These are phyloP conservation scores for Hycleus cichorii DNA, from an alignment of 1,140 invertebrate species.

Conservation along the genomic window DNA sequence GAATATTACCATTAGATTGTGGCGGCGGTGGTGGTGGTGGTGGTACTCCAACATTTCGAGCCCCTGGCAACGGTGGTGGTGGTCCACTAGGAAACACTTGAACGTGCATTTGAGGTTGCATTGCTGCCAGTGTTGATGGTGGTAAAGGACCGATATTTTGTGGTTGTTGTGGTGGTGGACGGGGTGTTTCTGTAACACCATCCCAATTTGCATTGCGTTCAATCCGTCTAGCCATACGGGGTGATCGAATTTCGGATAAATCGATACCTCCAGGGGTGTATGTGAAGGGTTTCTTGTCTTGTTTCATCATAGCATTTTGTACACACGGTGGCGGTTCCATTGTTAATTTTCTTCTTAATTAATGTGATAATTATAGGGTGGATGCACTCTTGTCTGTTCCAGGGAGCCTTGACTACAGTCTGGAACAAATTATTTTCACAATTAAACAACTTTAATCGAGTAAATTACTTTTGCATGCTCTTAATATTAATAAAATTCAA, in stretches of 20 bases:
- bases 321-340: constrained; percentile 78
- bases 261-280: constrained; percentile 89
- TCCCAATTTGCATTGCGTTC: constrained; percentile 59
- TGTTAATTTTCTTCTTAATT: not conserved
- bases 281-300: constrained; percentile 92
- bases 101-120: constrained; percentile 60
- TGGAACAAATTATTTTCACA: constrained; percentile 21
- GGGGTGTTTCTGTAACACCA: constrained; percentile 43
- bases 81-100: constrained; percentile 59
- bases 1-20: constrained; percentile 40
- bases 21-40: constrained; percentile 40
- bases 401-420: constrained; percentile 27
- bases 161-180: constrained; percentile 35
- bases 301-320: constrained; percentile 89
- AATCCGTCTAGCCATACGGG: constrained; percentile 77
- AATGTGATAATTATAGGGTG: too few species aligned
- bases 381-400: constrained; percentile 14
- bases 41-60: constrained; percentile 7
- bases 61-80: constrained; percentile 41
- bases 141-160: constrained; percentile 41
- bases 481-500: constrained; percentile 2
- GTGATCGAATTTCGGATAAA: constrained; percentile 81
- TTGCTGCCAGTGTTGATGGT: constrained; percentile 46
- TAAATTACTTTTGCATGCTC: constrained; percentile 2
- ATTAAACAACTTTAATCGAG: too few species aligned